These are phyloP conservation scores for Ploceus nigricollis DNA, from an alignment of 2,113 vertebrate species.

Conservation along the genomic window DNA sequence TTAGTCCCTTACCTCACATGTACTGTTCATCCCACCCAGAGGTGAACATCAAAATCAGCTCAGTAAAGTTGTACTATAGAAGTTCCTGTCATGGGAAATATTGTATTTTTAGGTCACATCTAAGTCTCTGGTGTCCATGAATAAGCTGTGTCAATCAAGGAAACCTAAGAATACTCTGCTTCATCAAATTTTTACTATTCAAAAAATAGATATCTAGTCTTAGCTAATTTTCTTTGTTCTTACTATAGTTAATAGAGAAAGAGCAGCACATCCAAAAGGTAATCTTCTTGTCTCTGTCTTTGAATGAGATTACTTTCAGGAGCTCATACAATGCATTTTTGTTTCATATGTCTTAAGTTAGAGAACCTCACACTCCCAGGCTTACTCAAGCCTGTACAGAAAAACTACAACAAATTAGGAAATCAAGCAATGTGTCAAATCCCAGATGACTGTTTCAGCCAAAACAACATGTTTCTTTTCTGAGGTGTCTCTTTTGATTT, in stretches of 20 bases:
- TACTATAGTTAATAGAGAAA: not conserved
- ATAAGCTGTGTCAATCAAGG: not conserved
- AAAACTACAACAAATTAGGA: not conserved
- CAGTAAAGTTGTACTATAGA: not conserved
- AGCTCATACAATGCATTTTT: not conserved
- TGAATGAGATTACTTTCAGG: not conserved
- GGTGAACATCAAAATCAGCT: not conserved
- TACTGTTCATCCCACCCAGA: not conserved
- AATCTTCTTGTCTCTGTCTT: not conserved
- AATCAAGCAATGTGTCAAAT: not conserved
- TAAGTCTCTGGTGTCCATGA: not conserved
- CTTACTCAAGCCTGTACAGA: not conserved
- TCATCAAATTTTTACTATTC: not conserved
- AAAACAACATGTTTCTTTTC: not conserved
- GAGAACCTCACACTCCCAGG: not conserved
- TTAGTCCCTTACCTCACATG: not conserved
- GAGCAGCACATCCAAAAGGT: not conserved
- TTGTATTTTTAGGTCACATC: not conserved
- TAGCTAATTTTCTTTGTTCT: not conserved
- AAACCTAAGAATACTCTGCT: not conserved
- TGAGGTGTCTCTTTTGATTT: not conserved
- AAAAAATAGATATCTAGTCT: not conserved
- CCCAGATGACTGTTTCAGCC: not conserved
- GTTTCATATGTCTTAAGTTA: not conserved
- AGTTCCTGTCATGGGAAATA: not conserved